These are phyloP conservation scores for Siphlonurus alternatus DNA, from an alignment of 2,888 invertebrate genomes.

Conservation along the genomic window DNA sequence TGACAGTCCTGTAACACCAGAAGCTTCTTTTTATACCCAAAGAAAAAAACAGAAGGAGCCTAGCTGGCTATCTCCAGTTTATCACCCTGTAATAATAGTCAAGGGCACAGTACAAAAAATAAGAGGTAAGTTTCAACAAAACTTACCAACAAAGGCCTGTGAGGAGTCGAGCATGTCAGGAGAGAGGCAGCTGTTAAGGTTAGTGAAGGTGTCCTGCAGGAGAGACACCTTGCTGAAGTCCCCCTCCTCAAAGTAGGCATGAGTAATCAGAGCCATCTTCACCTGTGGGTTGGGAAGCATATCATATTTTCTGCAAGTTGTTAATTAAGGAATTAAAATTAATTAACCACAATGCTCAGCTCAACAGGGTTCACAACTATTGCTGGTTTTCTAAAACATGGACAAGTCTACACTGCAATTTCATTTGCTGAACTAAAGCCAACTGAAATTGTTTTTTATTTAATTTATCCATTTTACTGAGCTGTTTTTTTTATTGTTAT, in stretches of 20 bases:
- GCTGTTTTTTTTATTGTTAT: no score
- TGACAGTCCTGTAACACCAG: constrained; percentile 50
- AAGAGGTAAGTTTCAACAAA: not conserved
- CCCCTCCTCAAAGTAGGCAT: constrained; percentile 92
- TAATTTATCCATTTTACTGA: no score
- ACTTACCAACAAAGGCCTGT: constrained; percentile 48
- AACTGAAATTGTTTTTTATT: no score
- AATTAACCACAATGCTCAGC: no score
- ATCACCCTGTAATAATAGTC: not conserved
- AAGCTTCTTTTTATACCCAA: not conserved
- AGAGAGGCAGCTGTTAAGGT: constrained; percentile 69
- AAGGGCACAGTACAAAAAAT: not conserved
- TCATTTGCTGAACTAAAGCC: no score
- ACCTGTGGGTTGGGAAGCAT: constrained; percentile 15
- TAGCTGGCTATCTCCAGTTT: not conserved
- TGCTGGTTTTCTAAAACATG: no score
- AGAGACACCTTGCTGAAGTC: constrained; percentile 79
- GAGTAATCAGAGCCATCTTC: constrained; percentile 89
- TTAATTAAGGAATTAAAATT: not conserved
- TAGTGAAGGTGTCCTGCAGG: constrained; percentile 80
- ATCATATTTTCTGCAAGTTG: not conserved
- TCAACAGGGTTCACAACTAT: no score
- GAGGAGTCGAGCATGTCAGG: constrained; percentile 29
- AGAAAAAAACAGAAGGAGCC: not conserved
- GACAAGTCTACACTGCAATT: no score